Base-by-base conservation (phyloP, 2,113 vertebrate genomes). In the Damaliscus lunatus region DNA sequence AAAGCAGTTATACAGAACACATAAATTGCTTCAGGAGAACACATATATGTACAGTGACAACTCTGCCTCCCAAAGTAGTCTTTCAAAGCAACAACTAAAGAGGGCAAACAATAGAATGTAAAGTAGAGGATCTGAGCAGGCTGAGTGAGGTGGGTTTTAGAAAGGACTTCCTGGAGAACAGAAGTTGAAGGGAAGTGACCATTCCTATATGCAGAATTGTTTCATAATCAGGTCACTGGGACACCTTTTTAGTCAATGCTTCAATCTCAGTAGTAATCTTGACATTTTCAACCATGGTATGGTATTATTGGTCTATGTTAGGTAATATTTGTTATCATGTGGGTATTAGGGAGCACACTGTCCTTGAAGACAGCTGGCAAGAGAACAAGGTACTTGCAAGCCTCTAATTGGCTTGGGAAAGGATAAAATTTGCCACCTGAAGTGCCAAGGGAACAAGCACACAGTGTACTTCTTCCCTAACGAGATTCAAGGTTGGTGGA, bases 361-460 rank as follows among this genome's bases (percentile, higher is more conserved):
- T 92, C 84, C 52, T 90, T 85, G 84, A 91, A 94, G 55, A 88
- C 19, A 93, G 57, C 50, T 96, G 53, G 57, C 31, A 91, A 25
- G 40, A 13, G 40, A 92, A 60, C 57, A 88, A 88, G 31, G 3
- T 90, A 31, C 48, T 95, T 71, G 21, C 19, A 92, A 97, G 23
- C 27, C 96, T 95, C 77, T 97, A 96, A 95, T 88, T 91, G 92
- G 40, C 36, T 59, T 92, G 50, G 31, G 12, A 95, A 94, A 92
- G 43, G 29, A 94, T 96, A 33, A 91, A 92, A 92, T 77, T 97
- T 94, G 36, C 59, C 50, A 94, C 85, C 48, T 55, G 11, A 96
- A 81, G 40, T 88, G 46, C 81, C 52, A 97, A 92, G 23, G 59
- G 64, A 94, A 95, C 52, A 62, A 87, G 36, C 27, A 91, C 78